Conservation (phyloP, 2,888 invertebrate genomes). For the Pogonocherus hispidulus region DNA sequence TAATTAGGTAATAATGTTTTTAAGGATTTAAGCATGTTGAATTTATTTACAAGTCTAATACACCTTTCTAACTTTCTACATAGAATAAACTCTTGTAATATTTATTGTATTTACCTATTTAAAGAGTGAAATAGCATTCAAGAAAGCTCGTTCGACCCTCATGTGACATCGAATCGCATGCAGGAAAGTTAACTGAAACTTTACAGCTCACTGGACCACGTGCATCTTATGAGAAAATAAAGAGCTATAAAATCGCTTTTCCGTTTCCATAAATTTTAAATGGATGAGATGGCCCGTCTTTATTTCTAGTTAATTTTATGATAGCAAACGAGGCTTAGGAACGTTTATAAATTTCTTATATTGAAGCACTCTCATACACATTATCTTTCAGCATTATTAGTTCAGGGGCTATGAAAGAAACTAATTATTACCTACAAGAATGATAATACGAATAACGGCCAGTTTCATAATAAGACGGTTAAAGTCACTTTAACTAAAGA, state of each 20-base stretch:
- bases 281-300: background rate
- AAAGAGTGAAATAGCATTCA: background rate
- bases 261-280: constrained; percentile 19
- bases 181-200: background rate
- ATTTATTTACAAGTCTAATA: no score
- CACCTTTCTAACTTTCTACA: no score
- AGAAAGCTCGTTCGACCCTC: background rate
- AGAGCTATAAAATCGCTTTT: constrained; percentile 11
- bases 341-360: background rate
- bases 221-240: constrained; percentile 1
- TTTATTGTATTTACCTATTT: no score
- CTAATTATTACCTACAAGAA: no score
- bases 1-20: no score
- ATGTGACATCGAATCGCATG: background rate
- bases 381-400: background rate
- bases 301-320: constrained; percentile 19
- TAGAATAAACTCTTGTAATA: no score
- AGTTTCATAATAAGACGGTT: no score
- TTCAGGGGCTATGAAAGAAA: background rate
- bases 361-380: background rate
- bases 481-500: no score
- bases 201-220: constrained; percentile 3
- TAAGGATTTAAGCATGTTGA: no score
- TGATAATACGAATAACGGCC: no score
- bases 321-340: background rate